Percentiles rank a stretch among this genome's conserved stretches.
These are phyloP conservation scores for Lithophane leautieri DNA, from an alignment of 2,888 invertebrate species.

Conservation along the genomic window DNA sequence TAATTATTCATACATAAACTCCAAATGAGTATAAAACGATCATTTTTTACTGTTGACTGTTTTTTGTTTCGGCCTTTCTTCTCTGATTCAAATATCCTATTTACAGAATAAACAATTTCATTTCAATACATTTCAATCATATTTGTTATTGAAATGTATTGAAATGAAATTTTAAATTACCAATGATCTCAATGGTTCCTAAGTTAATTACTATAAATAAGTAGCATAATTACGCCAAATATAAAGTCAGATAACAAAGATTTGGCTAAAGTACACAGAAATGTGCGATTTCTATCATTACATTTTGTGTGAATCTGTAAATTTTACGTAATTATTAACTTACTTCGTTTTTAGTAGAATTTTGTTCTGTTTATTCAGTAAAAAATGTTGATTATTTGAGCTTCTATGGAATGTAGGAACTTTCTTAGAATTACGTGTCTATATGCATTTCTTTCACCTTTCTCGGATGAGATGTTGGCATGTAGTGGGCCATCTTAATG, in stretches of 20 bases:
- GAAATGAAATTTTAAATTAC: too few species aligned
- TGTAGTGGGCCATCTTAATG: constrained; percentile 11
- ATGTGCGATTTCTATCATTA: constrained; percentile 46
- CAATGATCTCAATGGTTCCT: too few species aligned
- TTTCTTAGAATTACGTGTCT: constrained; percentile 41
- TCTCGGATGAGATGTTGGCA: constrained; percentile 30
- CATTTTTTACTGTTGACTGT: too few species aligned
- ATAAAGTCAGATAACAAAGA: constrained; percentile 34
- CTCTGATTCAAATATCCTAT: too few species aligned
- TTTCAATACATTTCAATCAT: too few species aligned
- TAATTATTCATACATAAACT: too few species aligned
- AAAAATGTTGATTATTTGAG: constrained; percentile 32
- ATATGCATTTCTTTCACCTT: constrained; percentile 7
- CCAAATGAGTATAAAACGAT: too few species aligned
- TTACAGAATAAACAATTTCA: too few species aligned
- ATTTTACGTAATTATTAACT: constrained; percentile 46
- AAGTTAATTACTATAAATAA: too few species aligned
- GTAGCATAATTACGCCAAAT: constrained; percentile 18
- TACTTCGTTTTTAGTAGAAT: constrained; percentile 24
- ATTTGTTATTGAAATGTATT: too few species aligned
- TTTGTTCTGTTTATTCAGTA: constrained; percentile 30
- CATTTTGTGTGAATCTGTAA: constrained; percentile 28
- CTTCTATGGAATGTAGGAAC: constrained; percentile 27
- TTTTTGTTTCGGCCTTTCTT: too few species aligned
- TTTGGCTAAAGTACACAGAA: constrained; percentile 31